A percentile compares a stretch with the other conserved stretches of the same genome.
These are phyloP conservation scores for Cotesia glomerata DNA, from an alignment of 1,140 invertebrate species.

Conservation along the genomic window DNA sequence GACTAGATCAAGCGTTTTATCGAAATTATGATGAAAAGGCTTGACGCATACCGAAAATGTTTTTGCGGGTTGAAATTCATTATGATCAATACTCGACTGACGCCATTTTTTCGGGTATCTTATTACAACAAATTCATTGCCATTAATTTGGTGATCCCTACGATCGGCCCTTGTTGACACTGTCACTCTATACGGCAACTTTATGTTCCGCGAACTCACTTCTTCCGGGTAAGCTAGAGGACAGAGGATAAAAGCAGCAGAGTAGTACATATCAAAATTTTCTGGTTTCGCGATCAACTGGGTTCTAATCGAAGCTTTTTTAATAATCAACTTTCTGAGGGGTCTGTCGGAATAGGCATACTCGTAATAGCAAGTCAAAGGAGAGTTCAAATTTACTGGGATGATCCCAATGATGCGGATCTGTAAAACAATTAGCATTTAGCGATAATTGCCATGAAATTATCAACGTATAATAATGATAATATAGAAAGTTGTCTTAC, in stretches of 20 bases:
- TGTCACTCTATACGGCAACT: conserved; percentile 26
- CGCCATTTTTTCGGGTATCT: conserved; percentile 26
- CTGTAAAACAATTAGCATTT: conserved; percentile 14
- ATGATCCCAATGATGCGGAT: conserved; percentile 33
- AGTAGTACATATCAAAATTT: conserved; percentile 37
- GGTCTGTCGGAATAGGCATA: background rate
- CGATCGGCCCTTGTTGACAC: conserved; percentile 12
- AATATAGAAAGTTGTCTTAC: conserved; percentile 22
- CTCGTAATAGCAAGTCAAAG: conserved; percentile 30
- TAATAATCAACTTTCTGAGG: background rate
- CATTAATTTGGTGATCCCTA: background rate
- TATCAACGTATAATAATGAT: background rate
- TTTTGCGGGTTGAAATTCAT: conserved; percentile 2
- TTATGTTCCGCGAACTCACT: background rate
- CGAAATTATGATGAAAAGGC: conserved; percentile 70
- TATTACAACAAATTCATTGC: conserved; percentile 25
- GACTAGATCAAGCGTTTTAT: conserved; percentile 63
- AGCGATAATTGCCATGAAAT: no score
- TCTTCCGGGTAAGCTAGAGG: conserved; percentile 25
- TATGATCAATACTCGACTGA: background rate
- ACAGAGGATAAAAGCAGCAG: conserved; percentile 36
- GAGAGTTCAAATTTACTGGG: conserved; percentile 7
- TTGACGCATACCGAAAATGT: conserved; percentile 71
- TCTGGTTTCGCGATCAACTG: conserved; percentile 30
- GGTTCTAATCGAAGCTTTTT: conserved; percentile 19